A percentile compares a stretch with the other conserved stretches of the same genome.
These are phyloP conservation scores for Geothlypis trichas DNA, from an alignment of 2,113 vertebrate species.

Conservation along the genomic window DNA sequence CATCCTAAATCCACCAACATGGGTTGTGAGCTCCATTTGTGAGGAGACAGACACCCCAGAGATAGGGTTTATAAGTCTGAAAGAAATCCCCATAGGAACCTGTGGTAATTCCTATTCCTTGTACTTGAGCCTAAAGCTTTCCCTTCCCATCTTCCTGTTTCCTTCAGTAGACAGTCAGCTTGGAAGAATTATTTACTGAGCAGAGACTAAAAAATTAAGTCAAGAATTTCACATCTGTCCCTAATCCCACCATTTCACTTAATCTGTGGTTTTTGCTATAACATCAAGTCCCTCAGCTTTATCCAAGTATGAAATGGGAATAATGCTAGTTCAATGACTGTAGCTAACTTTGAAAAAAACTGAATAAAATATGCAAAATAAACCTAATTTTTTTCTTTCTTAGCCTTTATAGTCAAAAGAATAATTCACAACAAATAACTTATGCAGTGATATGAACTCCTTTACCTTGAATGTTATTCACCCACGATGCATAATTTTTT, in stretches of 20 bases:
- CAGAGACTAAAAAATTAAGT: not conserved
- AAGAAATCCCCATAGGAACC: not conserved
- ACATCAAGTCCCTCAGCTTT: not conserved
- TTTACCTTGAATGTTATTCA: conserved; percentile 11
- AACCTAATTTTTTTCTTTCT: not conserved
- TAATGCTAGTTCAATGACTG: not conserved
- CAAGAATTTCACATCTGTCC: not conserved
- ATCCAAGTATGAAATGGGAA: not conserved
- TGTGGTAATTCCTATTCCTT: not conserved
- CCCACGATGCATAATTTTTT: not conserved
- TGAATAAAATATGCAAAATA: conserved; percentile 8
- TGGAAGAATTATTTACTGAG: not conserved
- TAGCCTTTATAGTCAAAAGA: not conserved
- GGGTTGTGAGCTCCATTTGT: not conserved
- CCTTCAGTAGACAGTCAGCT: not conserved
- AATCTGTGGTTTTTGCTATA: not conserved
- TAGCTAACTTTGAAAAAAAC: not conserved
- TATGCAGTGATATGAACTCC: not conserved
- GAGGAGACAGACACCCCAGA: not conserved
- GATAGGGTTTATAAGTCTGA: not conserved
- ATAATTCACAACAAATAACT: conserved; percentile 35
- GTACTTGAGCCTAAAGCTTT: not conserved
- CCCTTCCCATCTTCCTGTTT: not conserved
- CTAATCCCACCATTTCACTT: not conserved
- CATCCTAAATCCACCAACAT: not conserved